These are phyloP conservation scores for Actenoides lindsayi DNA, from an alignment of 2,113 vertebrate species.

Conservation along the genomic window DNA sequence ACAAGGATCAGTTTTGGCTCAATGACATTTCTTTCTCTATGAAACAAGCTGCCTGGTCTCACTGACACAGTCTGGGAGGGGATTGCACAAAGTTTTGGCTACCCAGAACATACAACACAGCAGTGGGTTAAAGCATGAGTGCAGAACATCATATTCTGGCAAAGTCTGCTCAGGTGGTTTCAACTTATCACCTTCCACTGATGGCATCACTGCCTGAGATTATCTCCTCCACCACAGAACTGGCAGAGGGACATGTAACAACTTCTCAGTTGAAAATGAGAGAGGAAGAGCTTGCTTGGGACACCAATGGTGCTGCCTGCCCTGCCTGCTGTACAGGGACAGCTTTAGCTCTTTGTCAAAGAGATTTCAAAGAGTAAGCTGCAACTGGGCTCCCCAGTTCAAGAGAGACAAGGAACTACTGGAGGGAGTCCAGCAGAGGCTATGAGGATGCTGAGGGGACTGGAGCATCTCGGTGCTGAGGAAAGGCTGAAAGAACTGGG, in stretches of 20 bases:
- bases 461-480: neutral
- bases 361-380: neutral
- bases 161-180: neutral
- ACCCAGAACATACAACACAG: neutral
- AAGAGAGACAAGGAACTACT: neutral
- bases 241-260: neutral
- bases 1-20: neutral
- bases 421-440: neutral
- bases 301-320: neutral
- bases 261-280: neutral
- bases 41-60: neutral
- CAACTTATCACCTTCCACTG: neutral
- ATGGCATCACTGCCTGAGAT: neutral
- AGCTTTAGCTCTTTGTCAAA: rapidly evolving
- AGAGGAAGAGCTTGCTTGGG: neutral
- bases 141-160: neutral
- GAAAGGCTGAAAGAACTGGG: neutral
- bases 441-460: neutral
- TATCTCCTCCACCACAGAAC: neutral
- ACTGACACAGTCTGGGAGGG: neutral
- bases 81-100: neutral
- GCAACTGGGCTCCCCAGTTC: neutral
- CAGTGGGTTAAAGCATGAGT: neutral
- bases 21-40: neutral
- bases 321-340: neutral